These are phyloP conservation scores for Ormyrus labotus DNA, from an alignment of 2,888 invertebrate genomes.

Conservation along the genomic window DNA sequence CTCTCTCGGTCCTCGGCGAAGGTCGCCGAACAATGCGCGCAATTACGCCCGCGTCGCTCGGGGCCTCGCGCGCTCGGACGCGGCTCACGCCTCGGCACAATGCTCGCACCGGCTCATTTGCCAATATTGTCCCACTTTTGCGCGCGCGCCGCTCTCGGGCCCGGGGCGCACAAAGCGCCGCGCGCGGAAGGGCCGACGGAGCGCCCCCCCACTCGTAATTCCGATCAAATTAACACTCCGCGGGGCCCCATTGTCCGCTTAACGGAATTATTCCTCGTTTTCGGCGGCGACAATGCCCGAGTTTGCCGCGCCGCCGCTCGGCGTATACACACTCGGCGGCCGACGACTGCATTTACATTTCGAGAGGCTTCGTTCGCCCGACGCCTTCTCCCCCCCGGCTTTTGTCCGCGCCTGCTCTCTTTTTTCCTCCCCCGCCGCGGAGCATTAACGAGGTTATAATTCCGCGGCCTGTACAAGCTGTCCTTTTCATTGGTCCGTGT, in stretches of 20 bases:
- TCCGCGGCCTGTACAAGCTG: background rate
- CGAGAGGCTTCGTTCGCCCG: background rate
- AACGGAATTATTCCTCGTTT: slow-evolving; percentile 31
- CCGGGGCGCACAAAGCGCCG: slow-evolving; percentile 6
- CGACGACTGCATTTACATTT: background rate
- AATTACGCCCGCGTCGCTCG: slow-evolving; percentile 65
- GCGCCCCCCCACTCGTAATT: slow-evolving; percentile 31
- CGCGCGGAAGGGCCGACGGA: slow-evolving; percentile 7
- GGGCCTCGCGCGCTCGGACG: slow-evolving; percentile 63
- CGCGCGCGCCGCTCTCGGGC: slow-evolving; percentile 12
- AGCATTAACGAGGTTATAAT: background rate
- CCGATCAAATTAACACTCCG: slow-evolving; percentile 40
- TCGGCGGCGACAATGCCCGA: slow-evolving; percentile 23
- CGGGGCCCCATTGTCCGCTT: slow-evolving; percentile 14
- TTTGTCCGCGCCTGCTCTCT: background rate
- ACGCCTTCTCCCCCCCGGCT: background rate
- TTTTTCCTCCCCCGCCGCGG: background rate
- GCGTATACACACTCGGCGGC: background rate
- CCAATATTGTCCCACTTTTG: slow-evolving; percentile 74
- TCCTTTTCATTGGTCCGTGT: slow-evolving; percentile 12
- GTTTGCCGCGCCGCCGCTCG: slow-evolving; percentile 11
- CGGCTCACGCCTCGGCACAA: slow-evolving; percentile 70
- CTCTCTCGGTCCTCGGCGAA: slow-evolving; percentile 56
- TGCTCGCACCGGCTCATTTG: slow-evolving; percentile 73
- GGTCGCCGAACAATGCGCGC: slow-evolving; percentile 72